These are phyloP conservation scores for Darevskia nairensis DNA, from an alignment of 2,797 vertebrate genomes.

Conservation along the genomic window DNA sequence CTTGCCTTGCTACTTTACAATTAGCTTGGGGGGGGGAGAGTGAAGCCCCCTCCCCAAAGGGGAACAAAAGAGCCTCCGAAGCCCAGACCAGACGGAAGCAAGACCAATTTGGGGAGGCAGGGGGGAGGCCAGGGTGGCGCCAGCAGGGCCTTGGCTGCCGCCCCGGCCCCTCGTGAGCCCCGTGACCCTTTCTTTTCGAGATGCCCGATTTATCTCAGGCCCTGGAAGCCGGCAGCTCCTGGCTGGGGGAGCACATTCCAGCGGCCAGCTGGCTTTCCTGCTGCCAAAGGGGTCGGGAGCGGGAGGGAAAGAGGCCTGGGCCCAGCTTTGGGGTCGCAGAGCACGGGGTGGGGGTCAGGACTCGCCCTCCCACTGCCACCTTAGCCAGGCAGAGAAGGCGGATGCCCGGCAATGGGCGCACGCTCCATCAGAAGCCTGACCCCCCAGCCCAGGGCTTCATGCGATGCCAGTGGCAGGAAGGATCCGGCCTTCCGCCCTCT, in stretches of 20 bases:
- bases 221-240: not conserved
- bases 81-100: not conserved
- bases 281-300: not conserved
- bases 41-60: too few relatives aligned
- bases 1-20: accelerated
- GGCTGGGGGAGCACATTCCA: not conserved
- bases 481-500: too few relatives aligned
- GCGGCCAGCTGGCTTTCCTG: not conserved
- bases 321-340: not conserved
- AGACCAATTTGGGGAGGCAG: too few relatives aligned
- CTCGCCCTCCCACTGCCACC: not conserved
- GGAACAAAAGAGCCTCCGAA: not conserved
- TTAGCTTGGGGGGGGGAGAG: accelerated
- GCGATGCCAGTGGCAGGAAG: not conserved
- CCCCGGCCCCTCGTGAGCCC: not conserved
- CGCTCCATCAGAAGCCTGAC: not conserved
- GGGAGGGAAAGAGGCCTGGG: not conserved
- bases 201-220: not conserved
- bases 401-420: not conserved
- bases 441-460: not conserved
- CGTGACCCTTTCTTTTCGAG: not conserved
- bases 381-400: not conserved
- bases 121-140: not conserved
- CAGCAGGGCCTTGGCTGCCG: not conserved
- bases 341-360: not conserved